Percentiles rank a stretch among this genome's conserved stretches.
Evolutionary conservation across 1,140 invertebrate species (phyloP).

Genomic region (Papilio dardanus): DNA sequence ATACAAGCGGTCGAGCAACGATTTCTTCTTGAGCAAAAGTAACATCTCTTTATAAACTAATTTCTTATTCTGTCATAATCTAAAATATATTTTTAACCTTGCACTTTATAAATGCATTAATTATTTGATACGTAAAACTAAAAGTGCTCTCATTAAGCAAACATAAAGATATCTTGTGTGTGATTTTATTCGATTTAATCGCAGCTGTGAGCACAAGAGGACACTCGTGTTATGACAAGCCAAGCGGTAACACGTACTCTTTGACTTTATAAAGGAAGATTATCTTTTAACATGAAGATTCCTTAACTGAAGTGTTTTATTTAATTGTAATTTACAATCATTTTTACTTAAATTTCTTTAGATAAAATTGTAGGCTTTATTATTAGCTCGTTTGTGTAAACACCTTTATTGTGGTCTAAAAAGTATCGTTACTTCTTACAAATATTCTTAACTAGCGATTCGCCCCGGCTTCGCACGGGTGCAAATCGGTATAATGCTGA

Average conservation of each 20-base stretch:
- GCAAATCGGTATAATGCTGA: too few species aligned
- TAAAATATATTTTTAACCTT: too few species aligned
- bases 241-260: constrained; percentile 11
- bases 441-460: too few species aligned
- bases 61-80: too few species aligned
- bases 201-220: constrained; percentile 5
- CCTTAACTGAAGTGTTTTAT: background rate
- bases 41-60: too few species aligned
- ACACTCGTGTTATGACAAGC: constrained; percentile 14
- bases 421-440: too few species aligned
- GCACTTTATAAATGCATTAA: background rate
- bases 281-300: background rate
- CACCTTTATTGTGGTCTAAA: too few species aligned
- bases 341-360: background rate
- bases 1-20: too few species aligned
- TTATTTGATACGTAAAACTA: background rate
- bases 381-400: too few species aligned
- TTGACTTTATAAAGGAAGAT: constrained; percentile 4
- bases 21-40: too few species aligned
- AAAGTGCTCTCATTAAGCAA: background rate
- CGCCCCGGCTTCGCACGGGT: too few species aligned
- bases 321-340: background rate
- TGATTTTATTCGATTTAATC: constrained; percentile 29
- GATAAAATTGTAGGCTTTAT: too few species aligned
- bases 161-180: constrained; percentile 21